phyloP scores from a whole-genome alignment of 2,113 vertebrate genomes.

The Pipra filicauda region DNA sequence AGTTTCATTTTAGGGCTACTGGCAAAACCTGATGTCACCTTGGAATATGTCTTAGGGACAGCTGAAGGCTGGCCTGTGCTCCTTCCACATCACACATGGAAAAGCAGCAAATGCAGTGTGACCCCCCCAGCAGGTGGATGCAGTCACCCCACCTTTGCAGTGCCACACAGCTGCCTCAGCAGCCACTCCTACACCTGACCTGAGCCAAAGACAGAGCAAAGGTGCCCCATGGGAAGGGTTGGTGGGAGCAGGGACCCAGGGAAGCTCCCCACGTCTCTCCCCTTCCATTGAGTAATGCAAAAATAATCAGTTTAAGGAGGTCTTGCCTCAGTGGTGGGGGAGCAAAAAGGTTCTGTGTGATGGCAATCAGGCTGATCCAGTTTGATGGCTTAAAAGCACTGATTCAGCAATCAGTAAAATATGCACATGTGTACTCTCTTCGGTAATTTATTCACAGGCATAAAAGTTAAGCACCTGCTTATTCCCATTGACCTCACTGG shows the following conservation, averaged over 20 bases:
- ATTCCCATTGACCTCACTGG: background rate
- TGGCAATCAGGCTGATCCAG: background rate
- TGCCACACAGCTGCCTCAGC: background rate
- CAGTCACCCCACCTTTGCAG: background rate
- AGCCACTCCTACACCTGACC: background rate
- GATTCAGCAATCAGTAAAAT: background rate
- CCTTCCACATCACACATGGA: accelerated
- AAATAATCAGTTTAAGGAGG: background rate
- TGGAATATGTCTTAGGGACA: background rate
- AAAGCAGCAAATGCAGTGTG: background rate
- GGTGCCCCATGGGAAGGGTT: background rate
- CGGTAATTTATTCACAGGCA: background rate
- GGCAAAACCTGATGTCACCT: background rate
- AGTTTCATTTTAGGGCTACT: background rate
- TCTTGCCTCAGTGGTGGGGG: background rate
- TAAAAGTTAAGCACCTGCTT: background rate
- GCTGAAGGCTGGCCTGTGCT: background rate
- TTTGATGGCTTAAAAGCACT: background rate
- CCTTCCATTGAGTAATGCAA: background rate
- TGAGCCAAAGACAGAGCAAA: background rate
- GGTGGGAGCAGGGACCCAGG: accelerated
- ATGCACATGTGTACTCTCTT: background rate
- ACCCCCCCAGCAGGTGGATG: accelerated
- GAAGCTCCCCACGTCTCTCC: background rate
- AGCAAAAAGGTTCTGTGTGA: background rate